phyloP scores from a whole-genome alignment of 2,888 invertebrate genomes.

The Synergus japonicus region DNA sequence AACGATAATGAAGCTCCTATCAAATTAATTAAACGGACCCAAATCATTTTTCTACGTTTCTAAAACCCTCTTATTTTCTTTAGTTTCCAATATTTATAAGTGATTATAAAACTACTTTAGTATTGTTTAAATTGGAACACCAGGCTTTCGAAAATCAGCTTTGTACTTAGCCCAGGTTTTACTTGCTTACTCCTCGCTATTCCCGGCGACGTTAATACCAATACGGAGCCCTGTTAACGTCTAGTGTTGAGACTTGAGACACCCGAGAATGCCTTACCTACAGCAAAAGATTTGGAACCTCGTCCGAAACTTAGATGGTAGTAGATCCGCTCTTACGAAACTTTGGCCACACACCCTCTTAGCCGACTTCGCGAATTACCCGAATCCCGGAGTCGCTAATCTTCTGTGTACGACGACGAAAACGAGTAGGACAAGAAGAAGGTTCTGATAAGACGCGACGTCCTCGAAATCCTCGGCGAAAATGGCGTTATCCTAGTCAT shows the following conservation, averaged over 20 bases:
- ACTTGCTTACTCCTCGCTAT: background rate
- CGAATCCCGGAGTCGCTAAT: slow-evolving; percentile 62
- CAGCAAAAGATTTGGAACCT: slow-evolving; percentile 57
- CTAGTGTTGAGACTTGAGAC: slow-evolving; percentile 18
- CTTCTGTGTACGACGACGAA: slow-evolving; percentile 57
- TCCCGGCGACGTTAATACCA: background rate
- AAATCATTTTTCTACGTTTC: background rate
- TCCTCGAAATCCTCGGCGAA: slow-evolving; percentile 13
- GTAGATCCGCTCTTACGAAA: slow-evolving; percentile 56
- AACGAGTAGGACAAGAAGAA: slow-evolving; percentile 53
- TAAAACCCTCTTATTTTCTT: background rate
- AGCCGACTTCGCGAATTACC: slow-evolving; percentile 58
- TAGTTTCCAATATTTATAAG: background rate
- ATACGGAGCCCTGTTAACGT: slow-evolving; percentile 18
- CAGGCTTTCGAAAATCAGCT: slow-evolving; percentile 13
- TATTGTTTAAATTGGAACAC: background rate
- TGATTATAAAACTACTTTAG: background rate
- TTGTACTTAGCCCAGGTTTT: slow-evolving; percentile 16
- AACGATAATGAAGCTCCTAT: too few relatives aligned
- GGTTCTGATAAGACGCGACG: slow-evolving; percentile 44
- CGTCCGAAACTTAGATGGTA: slow-evolving; percentile 58
- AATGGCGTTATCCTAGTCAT: slow-evolving; percentile 27
- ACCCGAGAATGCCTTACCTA: slow-evolving; percentile 31
- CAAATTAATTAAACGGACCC: too few relatives aligned
- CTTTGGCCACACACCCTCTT: slow-evolving; percentile 48